phyloP scores from a whole-genome alignment of 2,113 vertebrate species.

The Apus apus region DNA sequence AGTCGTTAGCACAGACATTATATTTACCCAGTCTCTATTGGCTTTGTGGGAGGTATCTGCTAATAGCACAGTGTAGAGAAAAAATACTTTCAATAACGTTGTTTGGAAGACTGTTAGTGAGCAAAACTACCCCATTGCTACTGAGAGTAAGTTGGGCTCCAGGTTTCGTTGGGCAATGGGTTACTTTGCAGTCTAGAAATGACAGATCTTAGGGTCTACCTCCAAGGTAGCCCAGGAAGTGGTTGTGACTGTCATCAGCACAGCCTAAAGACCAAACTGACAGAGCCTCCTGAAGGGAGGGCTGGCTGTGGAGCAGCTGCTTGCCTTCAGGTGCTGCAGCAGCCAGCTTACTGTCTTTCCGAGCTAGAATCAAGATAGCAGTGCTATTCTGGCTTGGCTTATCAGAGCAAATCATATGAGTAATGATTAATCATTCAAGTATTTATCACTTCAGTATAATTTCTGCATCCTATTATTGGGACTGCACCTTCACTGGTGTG shows the following conservation, averaged over 20 bases:
- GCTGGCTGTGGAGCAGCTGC: neutral
- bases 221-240: neutral
- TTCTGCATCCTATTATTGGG: slow-evolving; percentile 9
- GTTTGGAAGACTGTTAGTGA: neutral
- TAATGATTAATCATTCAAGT: slow-evolving; percentile 14
- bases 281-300: neutral
- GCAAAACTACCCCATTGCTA: neutral
- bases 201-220: neutral
- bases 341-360: neutral
- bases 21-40: neutral
- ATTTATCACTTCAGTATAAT: slow-evolving; percentile 23
- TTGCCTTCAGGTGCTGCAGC: neutral
- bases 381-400: neutral
- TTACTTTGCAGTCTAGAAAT: neutral
- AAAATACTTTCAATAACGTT: neutral
- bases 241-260: neutral
- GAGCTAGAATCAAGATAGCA: neutral
- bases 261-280: neutral
- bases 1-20: neutral
- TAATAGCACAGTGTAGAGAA: neutral
- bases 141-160: neutral
- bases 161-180: rapidly evolving
- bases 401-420: neutral
- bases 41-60: slow-evolving; percentile 9
- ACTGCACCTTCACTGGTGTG: neutral